Base-by-base conservation (phyloP, 2,113 vertebrate genomes). In the Numenius arquata region DNA sequence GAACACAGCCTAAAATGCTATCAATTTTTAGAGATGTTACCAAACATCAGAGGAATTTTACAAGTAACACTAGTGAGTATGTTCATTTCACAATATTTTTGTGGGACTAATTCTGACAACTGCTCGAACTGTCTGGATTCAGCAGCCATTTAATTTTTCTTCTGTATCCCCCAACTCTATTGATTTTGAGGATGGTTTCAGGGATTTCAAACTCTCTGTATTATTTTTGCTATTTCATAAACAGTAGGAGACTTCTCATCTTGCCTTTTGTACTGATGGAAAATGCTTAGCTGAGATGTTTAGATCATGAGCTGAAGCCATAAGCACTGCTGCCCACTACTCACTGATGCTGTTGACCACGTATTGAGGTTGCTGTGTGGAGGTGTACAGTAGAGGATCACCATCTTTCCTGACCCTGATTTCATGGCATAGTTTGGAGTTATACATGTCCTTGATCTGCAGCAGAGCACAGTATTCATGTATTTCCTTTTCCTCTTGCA, bases 31-130 rank as follows among this genome's bases (percentile, higher is more conserved):
- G 80, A 88, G 77, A 93, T 58, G 36, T 77, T 95, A 77, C 67
- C 71, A 83, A 91, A 89, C 52, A 91, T 66, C 47, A 74, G 67
- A 90, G 67, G 63, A 86, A 75, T 95, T 92, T 70, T 85, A 48
- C n/a, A 75, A 71, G 48, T 34, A 14, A 23, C 45, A 47, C 8
- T 72, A 52, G 45, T 71, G 62, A 27, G 3, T 27, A 41, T 40
- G 16, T 71, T 71, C 12, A 48, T 65, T 71, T 78, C 47, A n/a
- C 83, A 82, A 13, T 21, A 12, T 48, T 48, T 79, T 20, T 43
- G 12, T 83, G 63, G n/a, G 36, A 34, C 22, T 59, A 41, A 77
- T 47, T 80, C 45, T 81, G 65, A 62, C 2, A 11, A 29, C 7
- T 83, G 61, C 68, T 95, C 26, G 29, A 83, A 75, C 21, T 11